Base-by-base conservation (phyloP, 2,113 vertebrate species). In the Bujurquina vittata region DNA sequence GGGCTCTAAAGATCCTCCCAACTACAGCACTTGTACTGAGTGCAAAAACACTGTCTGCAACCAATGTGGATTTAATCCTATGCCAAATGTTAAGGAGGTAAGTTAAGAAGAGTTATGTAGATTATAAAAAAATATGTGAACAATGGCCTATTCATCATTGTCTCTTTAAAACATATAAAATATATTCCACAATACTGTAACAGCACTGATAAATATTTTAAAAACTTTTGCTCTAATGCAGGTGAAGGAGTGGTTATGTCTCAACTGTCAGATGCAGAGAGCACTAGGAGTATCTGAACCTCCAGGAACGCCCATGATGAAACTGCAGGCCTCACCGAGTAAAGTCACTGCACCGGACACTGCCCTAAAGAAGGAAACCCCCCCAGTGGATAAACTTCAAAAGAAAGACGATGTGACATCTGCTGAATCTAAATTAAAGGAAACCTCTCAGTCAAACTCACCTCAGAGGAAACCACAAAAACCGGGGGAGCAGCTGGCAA, bases 61-160 rank as follows among this genome's bases (percentile, higher is more conserved):
- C 78, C 96, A 98, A 80, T 99, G 98, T 97, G 98, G 98, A 95
- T 99, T 99, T 95, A 99, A 98, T 83, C 97, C 97, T 1, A 96
- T 94, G 79, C 97, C 97, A 0, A 97, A 99, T 93, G 94, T 97
- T 77, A 96, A 95, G 37, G 96, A 97, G 97, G 98, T 96, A 92
- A 91, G 88, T 40, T 87, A 15, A 79, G 20, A 77, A 7, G 8
- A 60, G 1, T 54, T 17, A 0, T 77, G 0, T 46, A 1, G 0
- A 82, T 23, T 67, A 52, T 3, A 35, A 35, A 75, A 72, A 9
- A 1, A 58, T 17, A 61, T 23, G 33, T 40, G 12, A 81, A 40
- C 18, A 52, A 20, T 43, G 1, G 65, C 1, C 26, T 54, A 56
- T 59, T 58, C 17, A 29, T 65, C n/a, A 14, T 31, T n/a, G 15